phyloP scores from a whole-genome alignment of 2,113 vertebrate species.

The Engraulis encrasicolus region DNA sequence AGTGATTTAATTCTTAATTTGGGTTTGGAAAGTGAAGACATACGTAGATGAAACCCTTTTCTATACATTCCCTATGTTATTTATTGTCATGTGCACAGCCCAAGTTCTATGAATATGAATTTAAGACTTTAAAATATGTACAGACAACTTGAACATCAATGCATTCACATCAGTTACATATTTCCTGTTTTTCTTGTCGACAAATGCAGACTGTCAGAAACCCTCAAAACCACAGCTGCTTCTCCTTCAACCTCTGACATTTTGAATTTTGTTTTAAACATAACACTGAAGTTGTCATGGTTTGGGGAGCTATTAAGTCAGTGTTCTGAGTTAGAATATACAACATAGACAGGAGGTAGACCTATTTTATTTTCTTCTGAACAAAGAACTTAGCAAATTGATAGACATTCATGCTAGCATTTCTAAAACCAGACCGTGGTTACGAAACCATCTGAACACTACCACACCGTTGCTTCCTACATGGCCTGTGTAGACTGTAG shows the following conservation, averaged over 20 bases:
- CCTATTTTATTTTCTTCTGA: not conserved
- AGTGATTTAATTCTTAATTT: not conserved
- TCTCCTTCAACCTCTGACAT: not conserved
- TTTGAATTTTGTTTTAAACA: not conserved
- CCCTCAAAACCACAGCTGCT: not conserved
- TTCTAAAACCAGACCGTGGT: not conserved
- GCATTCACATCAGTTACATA: not conserved
- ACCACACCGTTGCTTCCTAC: not conserved
- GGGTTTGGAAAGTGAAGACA: too few relatives aligned
- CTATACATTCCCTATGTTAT: not conserved
- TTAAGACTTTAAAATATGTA: not conserved
- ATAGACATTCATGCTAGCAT: not conserved
- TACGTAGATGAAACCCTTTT: not conserved
- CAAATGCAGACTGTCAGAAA: not conserved
- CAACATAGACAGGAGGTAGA: too few relatives aligned
- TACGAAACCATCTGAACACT: not conserved
- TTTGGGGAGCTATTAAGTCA: too few relatives aligned
- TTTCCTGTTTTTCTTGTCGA: slow-evolving; percentile 8
- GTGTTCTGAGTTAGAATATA: not conserved
- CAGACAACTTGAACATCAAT: not conserved
- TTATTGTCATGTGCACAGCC: not conserved
- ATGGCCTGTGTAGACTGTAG: not conserved
- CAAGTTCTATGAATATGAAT: not conserved
- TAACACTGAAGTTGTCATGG: not conserved
- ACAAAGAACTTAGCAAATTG: not conserved